Base-by-base conservation (phyloP, 2,797 vertebrate species). In the Acanthurus tractus region DNA sequence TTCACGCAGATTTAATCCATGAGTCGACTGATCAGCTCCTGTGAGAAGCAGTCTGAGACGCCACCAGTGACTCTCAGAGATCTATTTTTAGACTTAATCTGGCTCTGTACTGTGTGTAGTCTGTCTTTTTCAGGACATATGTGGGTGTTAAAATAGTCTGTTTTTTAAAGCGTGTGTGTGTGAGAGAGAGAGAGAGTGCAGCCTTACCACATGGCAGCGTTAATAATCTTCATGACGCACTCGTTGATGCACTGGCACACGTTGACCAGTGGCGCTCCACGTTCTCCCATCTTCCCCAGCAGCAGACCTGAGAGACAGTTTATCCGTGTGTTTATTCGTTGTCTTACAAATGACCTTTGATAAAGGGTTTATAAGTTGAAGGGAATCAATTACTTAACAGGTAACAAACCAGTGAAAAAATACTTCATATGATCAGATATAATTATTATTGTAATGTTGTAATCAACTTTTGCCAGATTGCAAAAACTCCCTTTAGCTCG, bases 181-280 rank as follows among this genome's bases (percentile, higher is more conserved):
- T n/a, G 65, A 3, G 44, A 2, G 12, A 1, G 14, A 34, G 50
- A 23, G 46, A 36, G 29, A 34, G 29, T 15, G 20, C 14, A 10
- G n/a, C 29, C 90, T 86, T 61, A 97, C 96, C 96, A 97, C 85
- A 97, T 97, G 0, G 96, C 96, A 61, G 97, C 95, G 0, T 96
- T 96, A 69, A 97, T 97, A 58, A 97, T 97, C 93, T 97, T 97
- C 97, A 97, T 97, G 2, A 97, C 96, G 2, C 96, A 96, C 84
- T 97, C 97, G 0, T 97, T 97, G 74, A 97, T 91, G 45, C 96
- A 96, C 90, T 96, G 96, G 74, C 96, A 97, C 58, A 97, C 96
- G 6, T 96, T 97, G 4, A 97, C 96, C 25, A 97, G 88, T 0
- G 96, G 96, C 0, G 93, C 84, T 55, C 96, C 97, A 44, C 96